Evolutionary conservation across 2,888 invertebrate genomes (phyloP), one percentile per base, ranked within the genome.

Genomic region (Apomyelois bistriatella): DNA sequence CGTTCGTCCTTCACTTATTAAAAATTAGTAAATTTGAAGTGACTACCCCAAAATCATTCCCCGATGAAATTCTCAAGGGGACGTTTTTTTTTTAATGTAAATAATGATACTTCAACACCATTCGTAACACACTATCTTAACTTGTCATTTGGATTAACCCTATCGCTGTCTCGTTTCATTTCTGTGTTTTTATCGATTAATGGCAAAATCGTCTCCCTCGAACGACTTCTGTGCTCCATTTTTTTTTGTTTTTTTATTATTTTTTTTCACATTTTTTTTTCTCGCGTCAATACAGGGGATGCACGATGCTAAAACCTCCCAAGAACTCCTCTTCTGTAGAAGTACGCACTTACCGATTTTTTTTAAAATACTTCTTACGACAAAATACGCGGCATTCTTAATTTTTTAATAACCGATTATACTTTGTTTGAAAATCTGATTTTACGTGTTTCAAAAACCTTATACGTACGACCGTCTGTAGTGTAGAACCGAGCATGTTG

Each of bases 211-310:
- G 89, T 85, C 87, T 87, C 88, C 90, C 90, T 90, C 88, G 81
- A 77, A 76, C 74, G 73, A 60, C 80, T 81, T 85, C 88, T 85
- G 87, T 79, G 85, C 84, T 86, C 85, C 79, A 73, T 70, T 70
- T 65, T 67, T 65, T 72, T 69, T 65, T 67, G 65, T 72, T 69
- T 70, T 72, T 74, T 71, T 70, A 69, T 74, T 72, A 70, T 72
- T 74, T 71, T 70, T 69, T 73, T 72, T 71, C 66, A 62, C 70
- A 22, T 71, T 71, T 72, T 74, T 71, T 72, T 66, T 74, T 71
- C 76, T 85, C 88, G 88, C 88, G 89, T 82, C 85, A 77, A 82
- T 77, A 79, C 85, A 84, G 90, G 90, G 90, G 90, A 90, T 90
- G 90, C 90, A 90, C 90, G 90, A 84, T 90, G 88, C 90, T 89